A percentile compares a stretch with the other conserved stretches of the same genome.
Conservation (phyloP, 2,113 vertebrate species). For the Ptyas mucosa region DNA sequence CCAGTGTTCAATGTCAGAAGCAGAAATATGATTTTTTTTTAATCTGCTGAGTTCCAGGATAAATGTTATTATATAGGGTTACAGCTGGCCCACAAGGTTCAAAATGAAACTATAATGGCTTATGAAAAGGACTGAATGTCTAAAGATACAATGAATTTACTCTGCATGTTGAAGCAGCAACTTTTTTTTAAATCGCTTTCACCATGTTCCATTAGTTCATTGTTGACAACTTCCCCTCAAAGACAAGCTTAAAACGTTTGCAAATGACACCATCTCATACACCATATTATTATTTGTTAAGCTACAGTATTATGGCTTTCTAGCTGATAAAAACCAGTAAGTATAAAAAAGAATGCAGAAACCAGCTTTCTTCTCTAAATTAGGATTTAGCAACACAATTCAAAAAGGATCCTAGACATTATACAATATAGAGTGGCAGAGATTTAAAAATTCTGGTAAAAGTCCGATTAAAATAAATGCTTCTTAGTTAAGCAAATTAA, state of each 20-base stretch:
- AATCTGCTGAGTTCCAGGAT: background rate
- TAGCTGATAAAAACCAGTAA: background rate
- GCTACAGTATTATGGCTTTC: background rate
- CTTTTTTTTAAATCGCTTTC: background rate
- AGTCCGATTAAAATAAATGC: background rate
- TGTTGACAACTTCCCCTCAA: background rate
- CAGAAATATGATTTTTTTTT: background rate
- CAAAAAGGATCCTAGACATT: background rate
- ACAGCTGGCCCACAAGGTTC: background rate
- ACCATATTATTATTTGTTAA: background rate
- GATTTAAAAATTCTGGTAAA: background rate
- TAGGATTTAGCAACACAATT: background rate
- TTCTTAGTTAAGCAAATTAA: background rate
- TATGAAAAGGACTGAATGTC: background rate
- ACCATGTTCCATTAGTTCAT: background rate
- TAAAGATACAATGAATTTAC: background rate
- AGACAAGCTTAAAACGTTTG: background rate
- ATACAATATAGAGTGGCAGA: background rate
- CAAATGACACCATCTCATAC: background rate
- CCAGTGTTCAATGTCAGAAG: background rate
- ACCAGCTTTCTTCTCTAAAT: background rate
- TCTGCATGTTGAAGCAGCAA: background rate
- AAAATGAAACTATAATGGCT: background rate
- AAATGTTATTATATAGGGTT: background rate
- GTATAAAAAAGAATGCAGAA: background rate